Percentiles rank a stretch among this genome's conserved stretches.
phyloP scores from a whole-genome alignment of 2,113 vertebrate species.

The Mus spicilegus region DNA sequence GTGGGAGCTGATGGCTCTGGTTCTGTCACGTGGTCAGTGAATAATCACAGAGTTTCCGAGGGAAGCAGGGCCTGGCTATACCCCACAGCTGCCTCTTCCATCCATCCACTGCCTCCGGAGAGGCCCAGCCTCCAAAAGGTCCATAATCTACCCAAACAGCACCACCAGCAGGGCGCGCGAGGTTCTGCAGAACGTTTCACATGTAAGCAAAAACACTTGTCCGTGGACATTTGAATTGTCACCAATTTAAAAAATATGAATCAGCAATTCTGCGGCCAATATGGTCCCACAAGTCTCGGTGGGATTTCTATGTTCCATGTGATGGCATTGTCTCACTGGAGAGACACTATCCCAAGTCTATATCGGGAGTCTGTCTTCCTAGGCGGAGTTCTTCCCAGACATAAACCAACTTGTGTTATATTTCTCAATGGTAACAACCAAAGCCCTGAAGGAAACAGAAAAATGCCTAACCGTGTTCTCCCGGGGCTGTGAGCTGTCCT shows the following conservation, averaged over 20 bases:
- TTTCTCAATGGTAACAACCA: conserved; percentile 24
- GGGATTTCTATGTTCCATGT: background rate
- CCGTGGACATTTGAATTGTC: background rate
- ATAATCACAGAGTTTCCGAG: background rate
- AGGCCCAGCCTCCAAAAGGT: background rate
- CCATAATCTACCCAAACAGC: background rate
- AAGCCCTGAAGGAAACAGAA: conserved; percentile 39
- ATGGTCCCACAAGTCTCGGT: background rate
- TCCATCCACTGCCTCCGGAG: background rate
- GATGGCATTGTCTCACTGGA: background rate
- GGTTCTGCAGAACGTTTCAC: background rate
- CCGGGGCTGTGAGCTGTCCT: background rate
- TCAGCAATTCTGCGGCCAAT: background rate
- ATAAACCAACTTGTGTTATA: background rate
- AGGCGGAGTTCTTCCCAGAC: background rate
- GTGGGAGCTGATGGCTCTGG: background rate
- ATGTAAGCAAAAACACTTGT: background rate
- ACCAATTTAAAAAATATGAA: background rate
- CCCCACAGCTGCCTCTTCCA: background rate
- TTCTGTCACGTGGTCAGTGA: background rate
- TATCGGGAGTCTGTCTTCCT: background rate
- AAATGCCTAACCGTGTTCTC: background rate
- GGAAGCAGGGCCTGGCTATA: background rate
- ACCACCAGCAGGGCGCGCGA: too few relatives aligned
- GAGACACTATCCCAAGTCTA: background rate